Percentiles rank a stretch among this genome's conserved stretches.
Conservation (phyloP, 1,140 invertebrate genomes). For the Coboldia fuscipes region DNA sequence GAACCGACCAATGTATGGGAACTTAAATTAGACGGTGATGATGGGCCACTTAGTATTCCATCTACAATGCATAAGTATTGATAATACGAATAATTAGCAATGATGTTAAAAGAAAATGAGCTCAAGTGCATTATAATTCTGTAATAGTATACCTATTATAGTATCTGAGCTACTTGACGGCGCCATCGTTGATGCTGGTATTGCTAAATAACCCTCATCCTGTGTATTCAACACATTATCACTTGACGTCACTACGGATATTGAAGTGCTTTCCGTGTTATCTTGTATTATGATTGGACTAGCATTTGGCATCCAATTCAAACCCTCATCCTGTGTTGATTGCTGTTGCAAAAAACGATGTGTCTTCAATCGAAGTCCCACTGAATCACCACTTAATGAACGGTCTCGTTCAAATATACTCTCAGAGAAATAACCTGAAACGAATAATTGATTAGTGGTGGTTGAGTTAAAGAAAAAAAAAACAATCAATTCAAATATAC, state of each 20-base stretch:
- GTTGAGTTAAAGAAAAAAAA: too few relatives aligned
- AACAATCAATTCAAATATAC: too few relatives aligned
- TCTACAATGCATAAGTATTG: too few relatives aligned
- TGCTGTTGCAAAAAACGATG: background rate
- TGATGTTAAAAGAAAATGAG: background rate
- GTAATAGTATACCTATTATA: conserved; percentile 34
- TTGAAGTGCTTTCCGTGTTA: conserved; percentile 1
- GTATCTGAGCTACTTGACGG: conserved; percentile 52
- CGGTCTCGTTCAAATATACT: conserved; percentile 7
- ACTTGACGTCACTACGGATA: background rate
- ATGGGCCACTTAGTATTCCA: conserved; percentile 29
- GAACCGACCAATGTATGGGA: conserved; percentile 42
- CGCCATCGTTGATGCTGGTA: conserved; percentile 25
- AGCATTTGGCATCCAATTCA: conserved; percentile 4
- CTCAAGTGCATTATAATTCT: background rate
- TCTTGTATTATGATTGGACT: too few relatives aligned
- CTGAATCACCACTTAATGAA: conserved; percentile 19
- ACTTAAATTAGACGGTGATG: conserved; percentile 48
- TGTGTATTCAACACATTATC: background rate
- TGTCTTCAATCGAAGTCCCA: background rate
- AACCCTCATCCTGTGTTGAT: background rate
- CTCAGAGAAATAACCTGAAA: conserved; percentile 5
- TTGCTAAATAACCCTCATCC: background rate
- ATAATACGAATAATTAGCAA: background rate
- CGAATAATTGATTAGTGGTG: too few relatives aligned